Percentiles rank a stretch among this genome's conserved stretches.
Conservation (phyloP, 2,797 vertebrate species). For the Cephalopachus bancanus region DNA sequence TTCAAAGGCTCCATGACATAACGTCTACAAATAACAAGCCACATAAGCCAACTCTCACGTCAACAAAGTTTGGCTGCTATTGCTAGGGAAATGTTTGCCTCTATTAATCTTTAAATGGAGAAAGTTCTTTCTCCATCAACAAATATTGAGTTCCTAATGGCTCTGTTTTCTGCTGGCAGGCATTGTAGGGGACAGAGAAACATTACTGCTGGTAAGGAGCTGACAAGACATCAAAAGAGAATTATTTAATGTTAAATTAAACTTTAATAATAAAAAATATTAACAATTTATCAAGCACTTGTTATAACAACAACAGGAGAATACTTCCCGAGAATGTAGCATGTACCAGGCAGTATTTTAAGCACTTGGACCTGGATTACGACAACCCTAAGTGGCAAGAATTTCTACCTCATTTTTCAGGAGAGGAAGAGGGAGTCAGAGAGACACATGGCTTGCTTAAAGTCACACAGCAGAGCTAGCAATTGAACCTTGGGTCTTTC, state of each 20-base stretch:
- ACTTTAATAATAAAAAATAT: slow-evolving; percentile 7
- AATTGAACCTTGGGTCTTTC: not conserved
- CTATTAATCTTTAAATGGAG: not conserved
- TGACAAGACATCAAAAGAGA: not conserved
- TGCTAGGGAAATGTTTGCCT: not conserved
- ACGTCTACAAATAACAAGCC: not conserved
- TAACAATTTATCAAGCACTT: not conserved
- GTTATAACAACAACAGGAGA: not conserved
- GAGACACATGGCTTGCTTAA: not conserved
- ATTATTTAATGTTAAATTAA: not conserved
- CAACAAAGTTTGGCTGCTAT: not conserved
- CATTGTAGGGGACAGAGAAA: not conserved
- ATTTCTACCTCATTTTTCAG: not conserved
- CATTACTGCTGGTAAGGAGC: not conserved
- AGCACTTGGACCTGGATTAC: not conserved
- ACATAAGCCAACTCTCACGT: accelerated
- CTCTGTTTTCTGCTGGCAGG: not conserved
- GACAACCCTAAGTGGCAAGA: too few relatives aligned
- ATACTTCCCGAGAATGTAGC: not conserved
- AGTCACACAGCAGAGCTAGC: too few relatives aligned
- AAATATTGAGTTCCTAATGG: not conserved
- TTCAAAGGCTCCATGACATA: accelerated
- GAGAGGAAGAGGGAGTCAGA: not conserved
- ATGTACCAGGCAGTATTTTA: not conserved
- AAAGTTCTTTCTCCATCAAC: not conserved